A percentile compares a stretch with the other conserved stretches of the same genome.
These are phyloP conservation scores for Agrochola macilenta DNA, from an alignment of 2,888 invertebrate genomes.

Conservation along the genomic window DNA sequence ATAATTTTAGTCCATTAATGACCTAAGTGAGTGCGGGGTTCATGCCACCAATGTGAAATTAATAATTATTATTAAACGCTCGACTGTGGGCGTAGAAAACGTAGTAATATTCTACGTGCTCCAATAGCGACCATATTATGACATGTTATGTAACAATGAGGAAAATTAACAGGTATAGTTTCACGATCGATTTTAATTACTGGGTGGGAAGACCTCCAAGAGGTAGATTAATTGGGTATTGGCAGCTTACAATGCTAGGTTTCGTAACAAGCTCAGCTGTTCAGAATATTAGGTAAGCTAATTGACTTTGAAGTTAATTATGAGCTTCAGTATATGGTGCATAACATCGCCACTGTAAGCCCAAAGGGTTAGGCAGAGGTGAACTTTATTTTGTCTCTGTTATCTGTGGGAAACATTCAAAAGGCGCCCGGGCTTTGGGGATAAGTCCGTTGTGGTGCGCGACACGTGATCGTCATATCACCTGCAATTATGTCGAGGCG, in stretches of 20 bases:
- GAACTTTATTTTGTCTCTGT: too few relatives aligned
- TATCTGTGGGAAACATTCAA: too few relatives aligned
- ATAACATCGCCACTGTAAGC: too few relatives aligned
- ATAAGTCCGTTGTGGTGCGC: too few relatives aligned
- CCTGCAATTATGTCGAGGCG: too few relatives aligned
- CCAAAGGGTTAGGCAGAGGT: too few relatives aligned
- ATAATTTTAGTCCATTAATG: not conserved
- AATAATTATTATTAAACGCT: not conserved
- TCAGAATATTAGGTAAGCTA: not conserved
- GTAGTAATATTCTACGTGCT: not conserved
- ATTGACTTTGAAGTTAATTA: not conserved
- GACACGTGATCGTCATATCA: too few relatives aligned
- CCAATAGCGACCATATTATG: not conserved
- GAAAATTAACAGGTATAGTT: not conserved
- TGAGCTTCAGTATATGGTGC: too few relatives aligned
- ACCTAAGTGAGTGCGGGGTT: not conserved
- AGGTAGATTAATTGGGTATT: conserved; percentile 12
- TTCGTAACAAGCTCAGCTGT: not conserved
- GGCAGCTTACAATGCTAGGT: not conserved
- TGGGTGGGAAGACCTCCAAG: conserved; percentile 2
- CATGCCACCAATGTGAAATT: not conserved
- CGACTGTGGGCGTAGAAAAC: not conserved
- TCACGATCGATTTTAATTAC: not conserved
- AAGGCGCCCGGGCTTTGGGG: too few relatives aligned
- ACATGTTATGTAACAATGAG: too few relatives aligned